Base-by-base conservation (phyloP, 1,140 invertebrate genomes). In the Hyles euphorbiae region DNA sequence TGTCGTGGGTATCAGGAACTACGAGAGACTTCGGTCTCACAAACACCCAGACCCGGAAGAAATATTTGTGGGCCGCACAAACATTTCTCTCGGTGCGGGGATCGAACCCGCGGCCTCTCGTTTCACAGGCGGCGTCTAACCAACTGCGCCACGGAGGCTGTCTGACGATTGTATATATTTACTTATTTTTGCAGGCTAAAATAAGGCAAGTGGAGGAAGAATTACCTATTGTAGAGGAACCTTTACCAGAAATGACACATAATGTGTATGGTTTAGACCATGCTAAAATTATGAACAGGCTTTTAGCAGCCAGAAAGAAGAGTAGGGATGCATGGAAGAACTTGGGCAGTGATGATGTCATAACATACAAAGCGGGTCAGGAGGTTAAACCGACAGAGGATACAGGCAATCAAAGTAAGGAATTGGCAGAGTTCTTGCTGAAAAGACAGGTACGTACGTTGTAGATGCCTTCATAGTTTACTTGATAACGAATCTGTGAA, bases 241-340 rank as follows among this genome's bases (percentile, higher is more conserved):
- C 78, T 6, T 70, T 91, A 56, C 90, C 90, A 5, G 78, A 90
- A 68, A 95, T 96, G 94, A 91, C 91, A 12, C 90, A 95, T 52
- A 91, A 93, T 85, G 91, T 95, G 10, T 90, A 94, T 49, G 94
- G 93, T 52, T 80, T 96, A 45, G 89, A 95, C 80, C 93, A 94
- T 72, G 70, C 72, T 1, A 74, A 81, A 52, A 94, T 95, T 12
- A 92, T 94, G 91, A 84, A 80, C 22, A 81, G 89, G 50, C 84
- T 92, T 6, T 40, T 87, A 36, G 78, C 76, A 1, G 85, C 89
- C 12, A 86, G 90, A 65, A 88, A 88, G 22, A 91, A 87, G 63
- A 88, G 79, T 1, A 86, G 76, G 65, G 84, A 90, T 9, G 91
- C 91, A 8, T 92, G 91, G 91, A 72, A 53, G 22, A 76, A 65